Evolutionary conservation across 1,140 invertebrate species (phyloP).

Genomic region (Calliopsis andreniformis): DNA sequence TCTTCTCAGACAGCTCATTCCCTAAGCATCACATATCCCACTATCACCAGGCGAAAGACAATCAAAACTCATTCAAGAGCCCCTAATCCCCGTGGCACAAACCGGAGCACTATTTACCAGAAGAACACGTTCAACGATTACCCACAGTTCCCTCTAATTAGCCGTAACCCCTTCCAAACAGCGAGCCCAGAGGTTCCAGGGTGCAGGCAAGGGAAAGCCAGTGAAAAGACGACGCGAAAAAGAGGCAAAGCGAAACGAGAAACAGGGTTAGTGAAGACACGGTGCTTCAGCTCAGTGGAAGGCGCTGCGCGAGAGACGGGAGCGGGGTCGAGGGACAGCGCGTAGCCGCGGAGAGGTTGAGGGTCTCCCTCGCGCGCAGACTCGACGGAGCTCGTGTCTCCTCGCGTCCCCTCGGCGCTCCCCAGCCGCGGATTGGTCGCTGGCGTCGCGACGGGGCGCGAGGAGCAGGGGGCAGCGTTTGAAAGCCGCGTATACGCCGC

Average conservation of each 20-base stretch:
- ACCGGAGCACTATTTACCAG: no score
- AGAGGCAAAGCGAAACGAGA: constrained; percentile 11
- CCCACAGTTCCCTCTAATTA: no score
- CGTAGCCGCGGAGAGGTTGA: constrained; percentile 45
- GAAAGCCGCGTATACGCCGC: constrained; percentile 72
- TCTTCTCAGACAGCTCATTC: no score
- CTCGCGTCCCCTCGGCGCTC: constrained; percentile 35
- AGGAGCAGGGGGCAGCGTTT: constrained; percentile 70
- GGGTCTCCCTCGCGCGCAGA: constrained; percentile 48
- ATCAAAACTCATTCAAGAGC: no score
- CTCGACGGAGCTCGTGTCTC: constrained; percentile 56
- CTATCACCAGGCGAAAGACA: no score
- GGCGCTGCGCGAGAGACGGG: not conserved
- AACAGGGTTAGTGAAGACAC: constrained; percentile 48
- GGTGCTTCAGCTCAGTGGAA: constrained; percentile 31
- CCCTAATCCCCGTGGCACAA: no score
- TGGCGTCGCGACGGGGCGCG: constrained; percentile 30
- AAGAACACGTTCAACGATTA: no score
- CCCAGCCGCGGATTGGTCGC: constrained; percentile 56
- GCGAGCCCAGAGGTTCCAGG: no score
- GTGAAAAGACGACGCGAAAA: constrained; percentile 39
- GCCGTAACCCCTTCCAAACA: no score
- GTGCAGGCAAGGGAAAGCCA: no score
- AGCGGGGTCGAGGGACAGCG: constrained; percentile 19
- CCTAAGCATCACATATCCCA: no score